Base-by-base conservation (phyloP, 2,797 vertebrate species). In the Platalea minor region DNA sequence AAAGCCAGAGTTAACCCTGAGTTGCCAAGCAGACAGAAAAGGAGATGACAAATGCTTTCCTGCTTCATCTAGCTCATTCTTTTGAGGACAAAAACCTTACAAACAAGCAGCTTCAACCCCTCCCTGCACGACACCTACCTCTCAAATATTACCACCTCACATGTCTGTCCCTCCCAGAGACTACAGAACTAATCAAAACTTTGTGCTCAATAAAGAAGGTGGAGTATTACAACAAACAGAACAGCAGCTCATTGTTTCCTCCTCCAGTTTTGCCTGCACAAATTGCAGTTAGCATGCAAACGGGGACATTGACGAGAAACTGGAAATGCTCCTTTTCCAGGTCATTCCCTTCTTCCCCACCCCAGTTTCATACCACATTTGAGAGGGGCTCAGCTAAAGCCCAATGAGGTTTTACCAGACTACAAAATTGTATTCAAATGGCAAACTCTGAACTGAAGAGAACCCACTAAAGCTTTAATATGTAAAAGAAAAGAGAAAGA, bases 1-100 rank as follows among this genome's bases (percentile, higher is more conserved):
- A 95, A 94, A 96, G 85, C 67, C 45, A 45, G 87, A 88, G 67
- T 97, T 97, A 97, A 98, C 97, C 91, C 97, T 46, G 77, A 81
- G 70, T 17, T 89, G 79, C 75, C 33, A 33, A 68, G 95, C 48
- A 45, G 88, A 37, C 19, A 48, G 65, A 43, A 73, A 43, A 72
- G 33, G n/a, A 54, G 59, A 7, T 5, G 37, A 37, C 65, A 53
- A 93, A 83, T 5, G 1, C 45, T 9, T 13, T n/a, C 63, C 41
- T 48, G 51, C 73, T 76, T 35, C 5, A 0, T 28, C 56, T 77
- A 57, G 15, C 18, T 37, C 48, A 2, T 45, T 39, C 65, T 61
- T 65, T 15, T 7, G 5, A 35, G 48, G 70, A 56, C 31, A 88
- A 83, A 94, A 39, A 3, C 59, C 41, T 51, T 5, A 17, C 26